These are phyloP conservation scores for Eleginops maclovinus DNA, from an alignment of 2,113 vertebrate genomes.

Conservation along the genomic window DNA sequence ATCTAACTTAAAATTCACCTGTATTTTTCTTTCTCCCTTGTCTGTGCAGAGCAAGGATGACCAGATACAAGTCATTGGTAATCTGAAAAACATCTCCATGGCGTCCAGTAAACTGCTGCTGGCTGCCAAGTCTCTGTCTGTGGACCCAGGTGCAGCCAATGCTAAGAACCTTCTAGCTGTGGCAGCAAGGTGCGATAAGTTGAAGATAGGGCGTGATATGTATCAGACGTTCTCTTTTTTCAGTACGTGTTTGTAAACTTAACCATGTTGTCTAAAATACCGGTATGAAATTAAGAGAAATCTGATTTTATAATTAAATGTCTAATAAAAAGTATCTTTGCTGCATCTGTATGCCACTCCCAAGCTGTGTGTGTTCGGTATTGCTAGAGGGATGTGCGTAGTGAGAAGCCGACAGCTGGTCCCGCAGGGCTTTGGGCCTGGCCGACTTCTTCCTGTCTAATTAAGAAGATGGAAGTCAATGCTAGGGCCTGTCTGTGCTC, in stretches of 20 bases:
- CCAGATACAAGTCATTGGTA: slow-evolving; percentile 98
- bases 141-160: slow-evolving; percentile 97
- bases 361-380: slow-evolving; percentile 39
- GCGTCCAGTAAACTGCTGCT: slow-evolving; percentile 97
- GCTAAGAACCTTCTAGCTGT: slow-evolving; percentile 97
- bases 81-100: slow-evolving; percentile 99
- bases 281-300: slow-evolving; percentile 17
- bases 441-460: slow-evolving; percentile 83
- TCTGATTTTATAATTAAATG: slow-evolving; percentile 7
- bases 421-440: slow-evolving; percentile 77
- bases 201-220: slow-evolving; percentile 3
- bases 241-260: slow-evolving; percentile 5
- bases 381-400: slow-evolving; percentile 56
- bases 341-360: slow-evolving; percentile 46
- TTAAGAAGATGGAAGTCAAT: slow-evolving; percentile 81
- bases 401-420: slow-evolving; percentile 70
- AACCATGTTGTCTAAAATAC: background rate
- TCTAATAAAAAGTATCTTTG: too few relatives aligned
- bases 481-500: slow-evolving; percentile 75
- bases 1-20: slow-evolving; percentile 3
- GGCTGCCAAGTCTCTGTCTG: slow-evolving; percentile 98
- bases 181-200: slow-evolving; percentile 90
- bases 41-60: slow-evolving; percentile 93
- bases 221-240: slow-evolving; percentile 15
- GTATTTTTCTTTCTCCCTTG: slow-evolving; percentile 16